Percentiles rank a stretch among this genome's conserved stretches.
Conservation (phyloP, 2,888 invertebrate genomes). For the Dione juno region DNA sequence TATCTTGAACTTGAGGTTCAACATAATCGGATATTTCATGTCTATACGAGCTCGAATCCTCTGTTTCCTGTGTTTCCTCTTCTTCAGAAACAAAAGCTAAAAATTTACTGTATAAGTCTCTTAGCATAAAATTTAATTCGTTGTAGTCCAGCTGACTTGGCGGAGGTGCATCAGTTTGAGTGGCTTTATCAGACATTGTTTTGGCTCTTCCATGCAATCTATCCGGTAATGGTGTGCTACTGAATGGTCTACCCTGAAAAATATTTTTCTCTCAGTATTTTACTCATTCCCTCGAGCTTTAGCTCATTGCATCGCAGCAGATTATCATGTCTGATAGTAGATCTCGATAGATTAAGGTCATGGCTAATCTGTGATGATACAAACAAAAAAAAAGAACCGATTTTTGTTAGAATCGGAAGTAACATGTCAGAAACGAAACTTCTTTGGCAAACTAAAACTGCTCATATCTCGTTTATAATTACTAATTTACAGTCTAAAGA, state of each 20-base stretch:
- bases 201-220: slow-evolving; percentile 42
- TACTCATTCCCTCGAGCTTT: slow-evolving; percentile 28
- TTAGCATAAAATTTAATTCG: slow-evolving; percentile 55
- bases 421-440: too few relatives aligned
- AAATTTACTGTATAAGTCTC: slow-evolving; percentile 55
- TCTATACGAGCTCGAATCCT: slow-evolving; percentile 22
- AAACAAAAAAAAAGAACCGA: not conserved
- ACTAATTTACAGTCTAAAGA: too few relatives aligned
- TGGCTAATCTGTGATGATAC: slow-evolving; percentile 37
- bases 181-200: slow-evolving; percentile 57
- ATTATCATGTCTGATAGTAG: slow-evolving; percentile 37
- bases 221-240: slow-evolving; percentile 58
- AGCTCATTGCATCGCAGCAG: slow-evolving; percentile 36
- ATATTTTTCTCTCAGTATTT: slow-evolving; percentile 32
- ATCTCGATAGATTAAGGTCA: slow-evolving; percentile 40
- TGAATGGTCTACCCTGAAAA: slow-evolving; percentile 50
- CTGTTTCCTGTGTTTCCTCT: slow-evolving; percentile 41
- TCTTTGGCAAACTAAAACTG: too few relatives aligned
- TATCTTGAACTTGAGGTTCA: slow-evolving; percentile 7
- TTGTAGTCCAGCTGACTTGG: slow-evolving; percentile 49
- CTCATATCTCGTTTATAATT: too few relatives aligned
- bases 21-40: slow-evolving; percentile 23
- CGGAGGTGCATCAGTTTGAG: slow-evolving; percentile 57
- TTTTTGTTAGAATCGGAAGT: too few relatives aligned
- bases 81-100: slow-evolving; percentile 49